Percentiles rank a stretch among this genome's conserved stretches.
Evolutionary conservation across 2,888 invertebrate genomes (phyloP).

Genomic region (Tetragnatha montana): DNA sequence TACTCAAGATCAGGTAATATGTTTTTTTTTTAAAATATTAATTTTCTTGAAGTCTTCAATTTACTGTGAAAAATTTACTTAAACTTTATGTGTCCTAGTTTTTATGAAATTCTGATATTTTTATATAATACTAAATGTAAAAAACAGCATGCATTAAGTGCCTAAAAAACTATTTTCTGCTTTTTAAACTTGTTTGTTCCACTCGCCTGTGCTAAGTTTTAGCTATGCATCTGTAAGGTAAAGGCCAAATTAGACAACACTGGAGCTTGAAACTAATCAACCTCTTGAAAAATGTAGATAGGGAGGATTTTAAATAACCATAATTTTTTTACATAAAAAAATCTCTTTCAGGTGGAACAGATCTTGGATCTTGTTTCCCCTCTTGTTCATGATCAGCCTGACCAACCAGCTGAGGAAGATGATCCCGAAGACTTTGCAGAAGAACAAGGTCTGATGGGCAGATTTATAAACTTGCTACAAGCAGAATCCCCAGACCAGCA

Average conservation of each 20-base stretch:
- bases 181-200: no score
- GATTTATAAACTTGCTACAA: conserved; percentile 78
- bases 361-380: conserved; percentile 88
- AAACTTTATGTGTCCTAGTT: background rate
- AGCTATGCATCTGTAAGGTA: no score
- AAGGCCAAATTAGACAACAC: no score
- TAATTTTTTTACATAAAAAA: conserved; percentile 3
- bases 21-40: background rate
- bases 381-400: conserved; percentile 89
- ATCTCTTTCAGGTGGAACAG: conserved; percentile 81
- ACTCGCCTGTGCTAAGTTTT: no score
- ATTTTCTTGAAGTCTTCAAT: background rate
- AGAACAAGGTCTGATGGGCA: conserved; percentile 91
- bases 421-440: conserved; percentile 97
- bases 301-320: conserved; percentile 72
- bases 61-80: background rate
- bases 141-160: no score
- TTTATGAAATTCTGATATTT: no score
- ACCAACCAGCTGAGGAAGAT: conserved; percentile 83
- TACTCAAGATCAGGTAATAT: conserved; percentile 87
- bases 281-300: background rate
- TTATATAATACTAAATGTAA: no score
- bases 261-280: no score
- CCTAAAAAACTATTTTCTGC: no score
- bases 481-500: conserved; percentile 80